Evolutionary conservation across 2,888 invertebrate genomes (phyloP), one percentile per base, ranked within the genome.

Genomic region (Pristionchus maxplancki): DNA sequence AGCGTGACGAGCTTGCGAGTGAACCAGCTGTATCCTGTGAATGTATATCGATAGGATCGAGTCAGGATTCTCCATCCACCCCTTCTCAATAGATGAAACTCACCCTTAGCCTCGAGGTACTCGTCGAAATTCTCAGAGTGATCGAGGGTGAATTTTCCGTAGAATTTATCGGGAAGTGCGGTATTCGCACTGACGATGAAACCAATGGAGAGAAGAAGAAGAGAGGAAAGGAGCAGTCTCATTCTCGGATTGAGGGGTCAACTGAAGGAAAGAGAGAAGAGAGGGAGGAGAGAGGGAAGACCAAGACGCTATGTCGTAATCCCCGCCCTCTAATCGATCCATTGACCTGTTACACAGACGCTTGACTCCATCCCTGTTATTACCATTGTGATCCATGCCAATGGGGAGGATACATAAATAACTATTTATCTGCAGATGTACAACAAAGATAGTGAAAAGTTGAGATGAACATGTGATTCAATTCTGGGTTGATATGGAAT

Each of bases 81-180:
- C 34, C 67, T 8, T 9, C 67, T 40, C 15, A 78, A 87, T 31
- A n/a, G 37, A 34, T 71, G 4, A 20, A 13, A 78, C 78, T 78
- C 48, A 91, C 91, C 91, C 88, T 92, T 92, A 62, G 93, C 92
- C 17, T 90, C 89, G 83, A 93, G 90, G 83, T 92, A 93, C 87
- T 92, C 93, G 71, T 93, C 93, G 82, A 93, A 93, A 89, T 93
- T 93, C 88, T 93, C 92, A 8, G 92, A 92, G 86, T 91, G 91
- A 74, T 93, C 93, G 88, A 92, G 90, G 67, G 90, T 90, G 89
- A 90, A 93, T 28, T 90, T 91, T 71, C 93, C 93, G 89, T 91
- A 93, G 90, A 89, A 93, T 89, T 92, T 91, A 20, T 91, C 91
- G 8, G 93, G 93, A 15, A 93, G 90, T 44, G 28, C n/a, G 48